phyloP scores from a whole-genome alignment of 2,113 vertebrate genomes.

The Mystacornis crossleyi region DNA sequence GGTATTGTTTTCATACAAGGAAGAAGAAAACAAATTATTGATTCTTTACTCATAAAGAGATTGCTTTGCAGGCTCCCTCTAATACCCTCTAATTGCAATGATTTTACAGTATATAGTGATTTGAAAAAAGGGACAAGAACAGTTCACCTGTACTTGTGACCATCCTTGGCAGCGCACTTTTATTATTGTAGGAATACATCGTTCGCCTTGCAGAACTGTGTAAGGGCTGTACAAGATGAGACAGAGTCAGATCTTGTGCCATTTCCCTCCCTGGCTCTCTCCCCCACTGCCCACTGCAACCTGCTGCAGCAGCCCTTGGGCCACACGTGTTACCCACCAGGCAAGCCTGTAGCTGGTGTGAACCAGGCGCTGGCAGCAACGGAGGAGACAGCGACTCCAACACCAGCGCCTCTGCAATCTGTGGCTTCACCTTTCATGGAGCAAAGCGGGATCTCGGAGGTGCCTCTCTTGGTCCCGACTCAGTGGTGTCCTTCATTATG shows the following conservation, averaged over 20 bases:
- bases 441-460: background rate
- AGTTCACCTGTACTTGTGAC: background rate
- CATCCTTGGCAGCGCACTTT: accelerated
- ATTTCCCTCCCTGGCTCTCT: background rate
- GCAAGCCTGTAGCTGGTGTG: background rate
- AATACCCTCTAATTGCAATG: background rate
- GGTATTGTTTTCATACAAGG: background rate
- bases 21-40: conserved; percentile 13
- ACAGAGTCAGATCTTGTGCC: background rate
- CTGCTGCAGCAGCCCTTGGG: background rate
- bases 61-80: background rate
- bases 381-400: accelerated
- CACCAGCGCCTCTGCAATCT: background rate
- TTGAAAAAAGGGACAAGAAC: background rate
- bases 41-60: background rate
- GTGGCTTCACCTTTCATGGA: background rate
- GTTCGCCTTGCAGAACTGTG: background rate
- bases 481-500: accelerated
- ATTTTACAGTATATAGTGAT: conserved; percentile 5
- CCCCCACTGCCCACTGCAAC: background rate
- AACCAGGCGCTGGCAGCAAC: accelerated
- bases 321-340: accelerated
- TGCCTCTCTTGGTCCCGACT: background rate
- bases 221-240: background rate
- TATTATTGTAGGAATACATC: background rate